Conservation (phyloP, 2,888 invertebrate species). For the Steromphala cineraria region DNA sequence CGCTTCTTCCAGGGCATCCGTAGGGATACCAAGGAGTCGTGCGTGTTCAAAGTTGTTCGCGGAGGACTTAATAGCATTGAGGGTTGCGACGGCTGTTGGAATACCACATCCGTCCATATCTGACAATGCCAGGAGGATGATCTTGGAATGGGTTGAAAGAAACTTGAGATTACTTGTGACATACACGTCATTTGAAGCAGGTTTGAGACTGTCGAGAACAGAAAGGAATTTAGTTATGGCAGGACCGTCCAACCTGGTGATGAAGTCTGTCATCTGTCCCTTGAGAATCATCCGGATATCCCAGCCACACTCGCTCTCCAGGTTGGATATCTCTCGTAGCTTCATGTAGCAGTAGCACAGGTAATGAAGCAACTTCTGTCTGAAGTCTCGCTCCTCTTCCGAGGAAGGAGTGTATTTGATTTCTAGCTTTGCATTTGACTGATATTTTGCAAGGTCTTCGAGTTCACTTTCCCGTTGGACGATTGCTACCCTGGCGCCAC, state of each 20-base stretch:
- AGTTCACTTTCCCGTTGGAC: conserved; percentile 40
- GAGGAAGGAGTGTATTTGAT: conserved; percentile 40
- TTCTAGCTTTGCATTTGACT: conserved; percentile 52
- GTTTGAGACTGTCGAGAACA: conserved; percentile 24
- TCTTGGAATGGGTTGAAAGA: conserved; percentile 41
- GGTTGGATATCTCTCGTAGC: conserved; percentile 43
- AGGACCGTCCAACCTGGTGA: conserved; percentile 36
- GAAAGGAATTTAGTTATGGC: conserved; percentile 37
- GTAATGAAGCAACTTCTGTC: conserved; percentile 47
- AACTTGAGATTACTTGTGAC: conserved; percentile 37
- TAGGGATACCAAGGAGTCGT: conserved; percentile 12
- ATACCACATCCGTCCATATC: conserved; percentile 47
- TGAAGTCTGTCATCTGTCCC: conserved; percentile 24
- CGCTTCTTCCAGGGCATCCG: neutral
- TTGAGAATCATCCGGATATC: conserved; percentile 30
- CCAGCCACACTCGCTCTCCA: conserved; percentile 28
- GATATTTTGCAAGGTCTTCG: conserved; percentile 45
- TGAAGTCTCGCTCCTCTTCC: conserved; percentile 44
- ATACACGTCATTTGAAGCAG: conserved; percentile 27
- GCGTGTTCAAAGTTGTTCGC: conserved; percentile 24
- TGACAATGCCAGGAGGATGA: conserved; percentile 44
- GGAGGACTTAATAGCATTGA: conserved; percentile 26
- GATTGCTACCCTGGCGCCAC: conserved; percentile 51
- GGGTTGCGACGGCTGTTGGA: conserved; percentile 42
- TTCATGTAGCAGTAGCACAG: conserved; percentile 53